Percentiles rank a stretch among this genome's conserved stretches.
Evolutionary conservation across 2,888 invertebrate genomes (phyloP).

Genomic region (Oscheius sp.): DNA sequence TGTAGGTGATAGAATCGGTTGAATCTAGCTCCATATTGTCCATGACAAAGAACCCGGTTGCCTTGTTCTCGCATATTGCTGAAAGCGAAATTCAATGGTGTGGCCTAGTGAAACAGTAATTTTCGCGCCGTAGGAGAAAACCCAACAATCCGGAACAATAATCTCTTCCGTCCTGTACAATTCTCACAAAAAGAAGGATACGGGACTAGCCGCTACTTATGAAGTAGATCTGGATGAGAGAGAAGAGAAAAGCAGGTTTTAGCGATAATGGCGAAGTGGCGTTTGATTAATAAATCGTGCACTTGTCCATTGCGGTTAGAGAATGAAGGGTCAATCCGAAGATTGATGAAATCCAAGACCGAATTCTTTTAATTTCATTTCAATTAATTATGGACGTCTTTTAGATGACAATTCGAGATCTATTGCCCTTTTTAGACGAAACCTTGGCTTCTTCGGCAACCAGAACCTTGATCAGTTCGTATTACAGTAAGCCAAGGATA

Average conservation of each 20-base stretch:
- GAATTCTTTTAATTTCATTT: too few species aligned
- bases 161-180: constrained; percentile 12
- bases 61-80: constrained; percentile 32
- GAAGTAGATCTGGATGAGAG: too few species aligned
- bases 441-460: too few species aligned
- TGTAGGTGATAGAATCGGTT: constrained; percentile 44
- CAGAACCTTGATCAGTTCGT: too few species aligned
- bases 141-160: constrained; percentile 2
- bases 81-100: constrained; percentile 1
- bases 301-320: too few species aligned
- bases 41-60: constrained; percentile 50
- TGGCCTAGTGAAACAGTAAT: constrained; percentile 9
- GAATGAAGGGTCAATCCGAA: too few species aligned
- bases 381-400: too few species aligned
- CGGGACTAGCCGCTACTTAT: not conserved
- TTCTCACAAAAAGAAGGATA: not conserved
- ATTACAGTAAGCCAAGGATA: too few species aligned
- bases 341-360: too few species aligned
- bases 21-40: constrained; percentile 50
- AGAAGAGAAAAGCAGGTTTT: not conserved
- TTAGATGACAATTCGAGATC: too few species aligned
- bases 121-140: constrained; percentile 14
- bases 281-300: not conserved
- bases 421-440: too few species aligned
- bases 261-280: not conserved